These are phyloP conservation scores for Sarcophaga rosellei DNA, from an alignment of 2,888 invertebrate genomes.

Conservation along the genomic window DNA sequence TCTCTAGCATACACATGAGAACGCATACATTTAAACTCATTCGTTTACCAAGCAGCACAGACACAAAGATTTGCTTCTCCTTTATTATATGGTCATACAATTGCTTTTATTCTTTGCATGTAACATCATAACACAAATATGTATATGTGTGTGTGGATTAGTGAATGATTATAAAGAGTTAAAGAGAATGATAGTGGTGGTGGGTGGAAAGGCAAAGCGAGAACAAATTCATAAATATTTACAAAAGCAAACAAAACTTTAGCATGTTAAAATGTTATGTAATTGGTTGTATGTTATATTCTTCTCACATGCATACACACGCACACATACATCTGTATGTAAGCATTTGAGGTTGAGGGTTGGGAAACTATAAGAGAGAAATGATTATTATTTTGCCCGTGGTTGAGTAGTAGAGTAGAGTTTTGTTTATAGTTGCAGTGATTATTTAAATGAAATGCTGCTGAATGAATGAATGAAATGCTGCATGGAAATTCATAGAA, in stretches of 20 bases:
- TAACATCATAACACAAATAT: no score
- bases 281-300: background rate
- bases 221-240: background rate
- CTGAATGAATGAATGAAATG: background rate
- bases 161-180: background rate
- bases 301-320: background rate
- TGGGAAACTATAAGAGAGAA: background rate
- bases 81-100: background rate
- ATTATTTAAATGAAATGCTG: conserved; percentile 1
- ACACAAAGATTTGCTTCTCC: background rate
- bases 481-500: background rate
- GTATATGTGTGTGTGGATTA: background rate
- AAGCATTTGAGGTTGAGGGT: background rate
- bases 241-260: background rate
- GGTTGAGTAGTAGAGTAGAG: conserved; percentile 55
- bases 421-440: conserved; percentile 41
- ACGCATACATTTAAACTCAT: background rate
- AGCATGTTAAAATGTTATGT: background rate
- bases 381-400: conserved; percentile 47
- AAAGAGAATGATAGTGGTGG: background rate
- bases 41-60: background rate
- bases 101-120: background rate
- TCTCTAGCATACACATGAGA: background rate
- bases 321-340: background rate
- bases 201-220: background rate